phyloP scores from a whole-genome alignment of 2,797 vertebrate species.

The Sebastes ruberrimus region DNA sequence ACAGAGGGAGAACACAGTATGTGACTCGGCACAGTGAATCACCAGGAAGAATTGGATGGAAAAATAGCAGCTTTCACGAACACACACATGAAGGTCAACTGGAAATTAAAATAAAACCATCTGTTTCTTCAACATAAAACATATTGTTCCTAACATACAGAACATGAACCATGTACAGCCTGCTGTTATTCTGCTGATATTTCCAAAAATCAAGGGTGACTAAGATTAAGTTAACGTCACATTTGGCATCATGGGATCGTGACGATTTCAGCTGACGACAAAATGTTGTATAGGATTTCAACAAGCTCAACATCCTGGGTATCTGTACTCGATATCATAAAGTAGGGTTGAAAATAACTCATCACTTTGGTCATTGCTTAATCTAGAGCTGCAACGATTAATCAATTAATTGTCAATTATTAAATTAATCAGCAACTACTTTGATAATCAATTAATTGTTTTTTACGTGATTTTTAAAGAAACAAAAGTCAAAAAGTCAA shows the following conservation, averaged over 20 bases:
- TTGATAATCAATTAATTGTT: too few species aligned
- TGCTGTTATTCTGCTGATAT: not conserved
- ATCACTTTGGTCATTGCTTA: not conserved
- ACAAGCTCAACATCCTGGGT: not conserved
- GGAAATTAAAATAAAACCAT: conserved; percentile 12
- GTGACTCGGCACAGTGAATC: not conserved
- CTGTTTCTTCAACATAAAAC: conserved; percentile 36
- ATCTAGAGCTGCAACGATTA: not conserved
- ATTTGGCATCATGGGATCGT: not conserved
- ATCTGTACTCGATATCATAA: not conserved
- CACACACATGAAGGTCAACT: conserved; percentile 1
- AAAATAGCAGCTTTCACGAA: not conserved
- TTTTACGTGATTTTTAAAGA: too few species aligned
- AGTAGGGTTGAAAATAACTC: not conserved
- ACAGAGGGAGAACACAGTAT: conserved; percentile 6
- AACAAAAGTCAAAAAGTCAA: too few species aligned
- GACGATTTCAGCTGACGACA: conserved; percentile 18
- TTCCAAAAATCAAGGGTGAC: not conserved
- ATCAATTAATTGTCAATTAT: too few species aligned
- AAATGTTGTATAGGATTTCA: not conserved
- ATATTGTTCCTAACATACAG: not conserved
- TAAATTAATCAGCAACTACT: too few species aligned
- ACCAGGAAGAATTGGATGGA: not conserved
- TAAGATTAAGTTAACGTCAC: not conserved
- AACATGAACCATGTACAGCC: not conserved